Evolutionary conservation across 2,888 invertebrate species (phyloP).

Genomic region (Abrostola triplasia): DNA sequence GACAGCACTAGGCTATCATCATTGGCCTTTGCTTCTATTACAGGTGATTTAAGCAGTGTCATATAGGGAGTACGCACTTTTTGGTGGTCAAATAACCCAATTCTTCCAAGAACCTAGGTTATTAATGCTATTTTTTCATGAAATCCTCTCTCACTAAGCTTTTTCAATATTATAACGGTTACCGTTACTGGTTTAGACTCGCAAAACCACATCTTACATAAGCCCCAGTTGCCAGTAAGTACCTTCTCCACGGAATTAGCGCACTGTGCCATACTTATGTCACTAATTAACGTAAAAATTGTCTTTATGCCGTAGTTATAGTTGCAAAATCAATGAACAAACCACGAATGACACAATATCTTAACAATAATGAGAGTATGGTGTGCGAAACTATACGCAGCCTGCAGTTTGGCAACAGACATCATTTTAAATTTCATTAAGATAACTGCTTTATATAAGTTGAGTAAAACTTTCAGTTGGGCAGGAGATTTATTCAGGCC

Average conservation of each 20-base stretch:
- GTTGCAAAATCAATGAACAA: constrained; percentile 65
- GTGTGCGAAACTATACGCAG: constrained; percentile 56
- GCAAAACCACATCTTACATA: constrained; percentile 23
- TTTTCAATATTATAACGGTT: constrained; percentile 1
- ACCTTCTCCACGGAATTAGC: constrained; percentile 19
- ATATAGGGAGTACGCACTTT: too few species aligned
- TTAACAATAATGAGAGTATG: constrained; percentile 71
- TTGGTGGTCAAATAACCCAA: too few species aligned
- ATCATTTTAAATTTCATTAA: constrained; percentile 38
- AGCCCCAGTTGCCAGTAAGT: constrained; percentile 1
- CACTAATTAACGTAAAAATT: constrained; percentile 54
- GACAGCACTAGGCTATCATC: too few species aligned
- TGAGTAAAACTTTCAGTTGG: neutral
- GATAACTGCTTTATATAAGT: constrained; percentile 6
- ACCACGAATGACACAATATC: constrained; percentile 65
- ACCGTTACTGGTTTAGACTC: neutral
- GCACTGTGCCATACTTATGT: constrained; percentile 44
- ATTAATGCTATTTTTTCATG: too few species aligned
- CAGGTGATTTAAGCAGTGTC: too few species aligned
- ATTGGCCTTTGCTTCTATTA: too few species aligned
- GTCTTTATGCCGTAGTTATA: constrained; percentile 51
- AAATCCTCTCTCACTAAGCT: too few species aligned
- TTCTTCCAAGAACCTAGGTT: too few species aligned
- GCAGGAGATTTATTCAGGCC: too few species aligned
- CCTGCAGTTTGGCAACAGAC: constrained; percentile 56